Percentiles rank a stretch among this genome's conserved stretches.
Evolutionary conservation across 1,140 invertebrate species (phyloP).

Genomic region (Myzus persicae): DNA sequence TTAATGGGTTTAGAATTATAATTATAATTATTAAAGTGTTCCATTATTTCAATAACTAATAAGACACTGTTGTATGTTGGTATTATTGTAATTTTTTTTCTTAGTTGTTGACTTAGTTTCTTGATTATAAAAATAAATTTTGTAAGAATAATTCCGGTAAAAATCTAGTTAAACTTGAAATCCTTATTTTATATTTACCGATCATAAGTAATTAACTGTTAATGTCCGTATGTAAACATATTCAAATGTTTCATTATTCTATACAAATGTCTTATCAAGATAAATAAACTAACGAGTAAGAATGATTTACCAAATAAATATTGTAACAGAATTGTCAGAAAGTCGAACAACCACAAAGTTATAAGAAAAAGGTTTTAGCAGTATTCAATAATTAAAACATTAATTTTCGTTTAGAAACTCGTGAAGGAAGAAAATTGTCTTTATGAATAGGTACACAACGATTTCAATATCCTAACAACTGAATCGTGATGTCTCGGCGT

Average conservation of each 20-base stretch:
- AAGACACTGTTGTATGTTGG: not conserved
- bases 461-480: constrained; percentile 5
- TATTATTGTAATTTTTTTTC: not conserved
- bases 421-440: not conserved
- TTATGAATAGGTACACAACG: not conserved
- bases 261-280: not conserved
- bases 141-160: not conserved
- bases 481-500: not conserved
- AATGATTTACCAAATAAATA: not conserved
- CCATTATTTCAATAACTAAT: not conserved
- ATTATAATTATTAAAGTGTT: too few species aligned
- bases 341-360: not conserved
- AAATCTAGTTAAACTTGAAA: not conserved
- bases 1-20: too few species aligned
- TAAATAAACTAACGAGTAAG: not conserved
- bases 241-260: not conserved
- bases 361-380: not conserved
- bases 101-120: too few species aligned
- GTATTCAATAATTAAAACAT: not conserved
- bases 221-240: not conserved
- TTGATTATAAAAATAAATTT: not conserved
- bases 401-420: not conserved
- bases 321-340: not conserved
- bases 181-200: not conserved
- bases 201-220: not conserved